Evolutionary conservation across 2,888 invertebrate genomes (phyloP), one percentile per base, ranked within the genome.

Genomic region (Ditylenchus weischeri): DNA sequence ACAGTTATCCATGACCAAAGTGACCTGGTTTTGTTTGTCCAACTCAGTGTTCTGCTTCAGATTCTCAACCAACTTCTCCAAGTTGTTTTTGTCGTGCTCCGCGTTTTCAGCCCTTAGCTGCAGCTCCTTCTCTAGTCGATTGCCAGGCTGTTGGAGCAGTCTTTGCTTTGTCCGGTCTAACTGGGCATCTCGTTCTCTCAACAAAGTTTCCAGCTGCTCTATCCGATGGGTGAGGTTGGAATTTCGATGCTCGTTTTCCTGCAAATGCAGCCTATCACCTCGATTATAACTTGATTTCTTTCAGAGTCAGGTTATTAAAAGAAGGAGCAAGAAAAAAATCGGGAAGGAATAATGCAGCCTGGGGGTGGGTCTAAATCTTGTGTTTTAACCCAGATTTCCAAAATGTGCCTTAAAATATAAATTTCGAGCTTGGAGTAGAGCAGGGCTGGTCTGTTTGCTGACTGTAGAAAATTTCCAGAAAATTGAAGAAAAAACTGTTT

Each of bases 171-270:
- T 91, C 90, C 92, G 91, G 80, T 93, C 92, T 65, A 98, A 91
- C 87, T 95, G 94, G 85, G 92, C 92, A 84, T 98, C 96, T 86
- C 95, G 96, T 84, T 98, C 98, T 85, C 93, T 92, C 63, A 98
- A 87, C 64, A 93, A 87, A 83, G 95, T 95, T 87, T 98, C 98
- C 74, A 96, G 87, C 84, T 93, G 94, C 86, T 98, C 96, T 83
- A 96, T 91, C 93, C 96, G 68, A 10, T 78, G 76, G 8, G 75
- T 68, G 19, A 80, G 62, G 61, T 80, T 79, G 13, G 72, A 66
- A n/a, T 71, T 72, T 48, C 66, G 50, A 49, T 71, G 68, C 19
- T 76, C 75, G 11, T 64, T 35, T 15, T 75, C 72, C 75, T 76
- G 50, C 50, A 75, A 66, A 51, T 50, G 49, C 6, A 15, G 19